A percentile compares a stretch with the other conserved stretches of the same genome.
Evolutionary conservation across 1,140 invertebrate species (phyloP).

Genomic region (Dermatophagoides farinae): DNA sequence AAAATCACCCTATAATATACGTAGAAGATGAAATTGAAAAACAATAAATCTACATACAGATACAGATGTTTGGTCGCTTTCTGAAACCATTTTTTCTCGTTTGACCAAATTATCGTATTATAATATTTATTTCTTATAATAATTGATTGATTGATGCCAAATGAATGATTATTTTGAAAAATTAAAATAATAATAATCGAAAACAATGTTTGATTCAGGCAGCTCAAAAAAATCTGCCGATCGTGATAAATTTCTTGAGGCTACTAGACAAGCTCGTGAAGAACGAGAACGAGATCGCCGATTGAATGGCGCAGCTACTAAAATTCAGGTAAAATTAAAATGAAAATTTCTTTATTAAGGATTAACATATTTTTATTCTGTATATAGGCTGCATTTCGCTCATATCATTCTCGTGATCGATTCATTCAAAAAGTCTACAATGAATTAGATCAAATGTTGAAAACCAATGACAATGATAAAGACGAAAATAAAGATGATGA

Average conservation of each 20-base stretch:
- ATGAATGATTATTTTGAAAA: too few species aligned
- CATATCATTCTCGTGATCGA: constrained; percentile 20
- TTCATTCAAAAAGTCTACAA: constrained; percentile 19
- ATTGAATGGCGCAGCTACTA: constrained; percentile 42
- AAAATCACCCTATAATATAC: too few species aligned
- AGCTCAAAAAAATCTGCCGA: background rate
- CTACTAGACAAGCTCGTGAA: constrained; percentile 57
- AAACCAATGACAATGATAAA: constrained; percentile 8
- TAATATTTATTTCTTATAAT: too few species aligned
- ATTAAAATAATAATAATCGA: background rate
- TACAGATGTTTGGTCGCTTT: too few species aligned
- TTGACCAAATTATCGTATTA: too few species aligned
- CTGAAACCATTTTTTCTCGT: too few species aligned
- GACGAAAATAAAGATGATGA: background rate
- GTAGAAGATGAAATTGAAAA: too few species aligned
- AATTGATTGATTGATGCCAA: too few species aligned
- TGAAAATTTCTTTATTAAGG: background rate
- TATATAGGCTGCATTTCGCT: constrained; percentile 20
- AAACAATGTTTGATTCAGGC: background rate
- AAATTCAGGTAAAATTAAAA: constrained; percentile 38
- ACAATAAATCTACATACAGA: too few species aligned
- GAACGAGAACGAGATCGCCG: constrained; percentile 61
- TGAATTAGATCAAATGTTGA: constrained; percentile 20
- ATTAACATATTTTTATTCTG: constrained; percentile 21
- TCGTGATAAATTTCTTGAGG: constrained; percentile 24